phyloP scores from a whole-genome alignment of 2,888 invertebrate genomes.

The Ichneumoninae sp. region DNA sequence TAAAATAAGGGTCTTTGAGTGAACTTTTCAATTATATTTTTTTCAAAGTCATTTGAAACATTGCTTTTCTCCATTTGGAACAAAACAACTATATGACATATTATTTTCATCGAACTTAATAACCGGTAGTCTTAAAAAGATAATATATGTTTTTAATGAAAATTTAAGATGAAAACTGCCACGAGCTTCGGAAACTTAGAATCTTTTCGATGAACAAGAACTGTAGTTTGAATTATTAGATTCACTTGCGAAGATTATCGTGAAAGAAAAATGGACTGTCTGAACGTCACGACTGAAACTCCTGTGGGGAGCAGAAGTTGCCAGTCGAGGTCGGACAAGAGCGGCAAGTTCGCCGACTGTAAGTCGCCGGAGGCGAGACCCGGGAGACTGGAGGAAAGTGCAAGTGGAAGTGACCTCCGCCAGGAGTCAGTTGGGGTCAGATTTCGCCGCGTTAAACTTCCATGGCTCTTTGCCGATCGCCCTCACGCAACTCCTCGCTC shows the following conservation, averaged over 20 bases:
- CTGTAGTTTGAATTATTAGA: background rate
- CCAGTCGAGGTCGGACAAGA: constrained; percentile 7
- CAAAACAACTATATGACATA: background rate
- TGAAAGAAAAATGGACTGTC: background rate
- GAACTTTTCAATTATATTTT: background rate
- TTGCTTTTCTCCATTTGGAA: background rate
- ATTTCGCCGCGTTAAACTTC: constrained; percentile 5
- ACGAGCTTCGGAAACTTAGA: background rate
- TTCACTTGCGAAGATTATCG: background rate
- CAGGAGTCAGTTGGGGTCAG: constrained; percentile 22
- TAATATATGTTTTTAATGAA: background rate
- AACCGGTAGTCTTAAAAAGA: background rate
- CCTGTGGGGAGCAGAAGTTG: constrained; percentile 8
- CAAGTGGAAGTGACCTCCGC: constrained; percentile 14
- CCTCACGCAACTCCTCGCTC: background rate
- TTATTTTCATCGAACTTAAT: background rate
- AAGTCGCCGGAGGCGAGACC: constrained; percentile 6
- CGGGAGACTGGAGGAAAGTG: constrained; percentile 6
- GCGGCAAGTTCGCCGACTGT: background rate
- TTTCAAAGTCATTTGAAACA: background rate
- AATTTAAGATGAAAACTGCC: background rate
- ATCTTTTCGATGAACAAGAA: background rate
- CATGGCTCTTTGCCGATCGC: background rate
- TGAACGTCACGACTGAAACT: constrained; percentile 16
- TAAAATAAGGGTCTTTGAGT: background rate